Conservation (phyloP, 1,140 invertebrate genomes). For the Cyclina sinensis region DNA sequence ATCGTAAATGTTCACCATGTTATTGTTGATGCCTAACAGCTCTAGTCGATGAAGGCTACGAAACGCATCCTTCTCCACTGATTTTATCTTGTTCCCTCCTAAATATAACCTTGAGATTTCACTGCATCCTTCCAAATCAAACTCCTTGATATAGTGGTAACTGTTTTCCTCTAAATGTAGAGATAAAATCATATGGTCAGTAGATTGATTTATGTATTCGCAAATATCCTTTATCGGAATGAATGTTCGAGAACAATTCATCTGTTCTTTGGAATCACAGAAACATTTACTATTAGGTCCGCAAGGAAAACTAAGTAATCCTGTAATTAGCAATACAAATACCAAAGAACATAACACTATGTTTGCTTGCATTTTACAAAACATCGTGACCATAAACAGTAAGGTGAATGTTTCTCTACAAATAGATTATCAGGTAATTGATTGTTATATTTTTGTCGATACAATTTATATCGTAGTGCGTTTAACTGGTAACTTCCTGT, state of each 20-base stretch:
- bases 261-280: background rate
- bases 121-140: conserved; percentile 50
- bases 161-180: too few relatives aligned
- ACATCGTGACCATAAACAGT: too few relatives aligned
- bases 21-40: conserved; percentile 1
- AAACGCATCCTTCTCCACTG: conserved; percentile 25
- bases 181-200: too few relatives aligned
- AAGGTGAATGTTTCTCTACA: too few relatives aligned
- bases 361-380: too few relatives aligned
- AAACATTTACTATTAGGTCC: background rate
- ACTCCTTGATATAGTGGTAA: background rate
- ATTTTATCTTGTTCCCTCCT: conserved; percentile 6
- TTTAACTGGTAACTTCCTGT: too few relatives aligned
- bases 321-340: too few relatives aligned
- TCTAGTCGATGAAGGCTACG: background rate
- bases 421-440: too few relatives aligned
- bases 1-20: background rate
- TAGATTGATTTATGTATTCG: background rate
- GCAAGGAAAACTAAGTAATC: too few relatives aligned
- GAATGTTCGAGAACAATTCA: conserved; percentile 1
- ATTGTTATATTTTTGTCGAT: too few relatives aligned
- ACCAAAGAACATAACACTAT: too few relatives aligned
- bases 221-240: background rate
- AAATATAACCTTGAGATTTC: conserved; percentile 43
- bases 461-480: too few relatives aligned